Conservation (phyloP, 2,797 vertebrate species). For the Cephalopachus bancanus region DNA sequence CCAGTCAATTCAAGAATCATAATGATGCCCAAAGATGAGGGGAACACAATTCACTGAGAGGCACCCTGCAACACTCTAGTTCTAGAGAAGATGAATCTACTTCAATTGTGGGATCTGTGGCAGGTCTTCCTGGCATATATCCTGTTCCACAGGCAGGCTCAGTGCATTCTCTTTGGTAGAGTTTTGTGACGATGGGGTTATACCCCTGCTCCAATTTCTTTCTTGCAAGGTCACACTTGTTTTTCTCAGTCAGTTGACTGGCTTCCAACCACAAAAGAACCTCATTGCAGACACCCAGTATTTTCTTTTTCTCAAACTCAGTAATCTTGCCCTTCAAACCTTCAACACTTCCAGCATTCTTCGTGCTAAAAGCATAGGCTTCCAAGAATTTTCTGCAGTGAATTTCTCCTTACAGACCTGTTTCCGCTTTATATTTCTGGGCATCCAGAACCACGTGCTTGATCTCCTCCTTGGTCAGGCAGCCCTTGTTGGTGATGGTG, state of each 20-base stretch:
- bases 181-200: constrained; percentile 86
- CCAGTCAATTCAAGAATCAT: constrained; percentile 46
- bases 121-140: constrained; percentile 87
- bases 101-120: constrained; percentile 83
- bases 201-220: constrained; percentile 87
- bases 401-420: constrained; percentile 87
- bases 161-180: constrained; percentile 84
- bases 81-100: constrained; percentile 78
- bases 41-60: constrained; percentile 45
- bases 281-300: constrained; percentile 85
- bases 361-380: constrained; percentile 88
- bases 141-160: constrained; percentile 84
- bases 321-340: constrained; percentile 86
- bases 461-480: constrained; percentile 92
- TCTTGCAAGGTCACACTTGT: constrained; percentile 87
- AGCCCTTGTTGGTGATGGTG: constrained; percentile 95
- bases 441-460: constrained; percentile 92
- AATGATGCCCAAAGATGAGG: constrained; percentile 37
- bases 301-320: constrained; percentile 87
- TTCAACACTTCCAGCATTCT: constrained; percentile 87
- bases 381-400: constrained; percentile 86
- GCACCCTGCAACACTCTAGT: constrained; percentile 53
- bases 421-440: constrained; percentile 88
- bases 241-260: constrained; percentile 88
- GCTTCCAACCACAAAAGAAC: constrained; percentile 87